Evolutionary conservation across 2,797 vertebrate genomes (phyloP).

Genomic region (Syngnathus rostellatus): DNA sequence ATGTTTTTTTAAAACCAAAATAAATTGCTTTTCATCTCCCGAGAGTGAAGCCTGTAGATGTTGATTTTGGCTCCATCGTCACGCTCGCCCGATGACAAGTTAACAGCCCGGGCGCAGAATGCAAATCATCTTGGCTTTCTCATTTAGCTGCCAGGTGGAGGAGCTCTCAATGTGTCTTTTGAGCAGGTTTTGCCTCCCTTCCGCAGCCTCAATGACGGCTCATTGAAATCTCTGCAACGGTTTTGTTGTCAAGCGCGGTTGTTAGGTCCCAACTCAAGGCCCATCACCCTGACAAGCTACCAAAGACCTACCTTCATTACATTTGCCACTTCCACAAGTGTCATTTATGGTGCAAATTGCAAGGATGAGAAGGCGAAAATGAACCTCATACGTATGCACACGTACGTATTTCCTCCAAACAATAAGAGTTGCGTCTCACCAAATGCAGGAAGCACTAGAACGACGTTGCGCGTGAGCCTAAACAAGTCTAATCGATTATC

Average conservation of each 20-base stretch:
- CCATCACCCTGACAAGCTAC: slow-evolving; percentile 48
- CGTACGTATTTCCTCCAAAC: neutral
- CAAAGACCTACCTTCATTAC: slow-evolving; percentile 47
- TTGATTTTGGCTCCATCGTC: slow-evolving; percentile 58
- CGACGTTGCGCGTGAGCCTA: too few species aligned
- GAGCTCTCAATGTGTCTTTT: slow-evolving; percentile 52
- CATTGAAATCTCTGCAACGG: slow-evolving; percentile 52
- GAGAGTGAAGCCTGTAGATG: slow-evolving; percentile 44
- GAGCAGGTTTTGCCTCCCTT: slow-evolving; percentile 33
- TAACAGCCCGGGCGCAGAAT: slow-evolving; percentile 52
- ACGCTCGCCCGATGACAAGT: slow-evolving; percentile 56
- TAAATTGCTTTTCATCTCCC: slow-evolving; percentile 53
- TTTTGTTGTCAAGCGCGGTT: slow-evolving; percentile 49
- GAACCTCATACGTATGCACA: too few species aligned
- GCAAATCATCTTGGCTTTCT: slow-evolving; percentile 51
- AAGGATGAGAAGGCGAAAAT: slow-evolving; percentile 10
- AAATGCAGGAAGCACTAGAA: too few species aligned
- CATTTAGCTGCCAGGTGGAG: slow-evolving; percentile 61
- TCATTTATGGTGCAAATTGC: slow-evolving; percentile 14
- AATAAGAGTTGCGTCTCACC: too few species aligned
- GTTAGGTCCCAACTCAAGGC: slow-evolving; percentile 41
- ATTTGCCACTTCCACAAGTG: slow-evolving; percentile 19
- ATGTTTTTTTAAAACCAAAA: slow-evolving; percentile 28
- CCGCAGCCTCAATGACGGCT: slow-evolving; percentile 48
- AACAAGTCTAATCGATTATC: too few species aligned